These are phyloP conservation scores for Brachyptera putata DNA, from an alignment of 2,888 invertebrate genomes.

Conservation along the genomic window DNA sequence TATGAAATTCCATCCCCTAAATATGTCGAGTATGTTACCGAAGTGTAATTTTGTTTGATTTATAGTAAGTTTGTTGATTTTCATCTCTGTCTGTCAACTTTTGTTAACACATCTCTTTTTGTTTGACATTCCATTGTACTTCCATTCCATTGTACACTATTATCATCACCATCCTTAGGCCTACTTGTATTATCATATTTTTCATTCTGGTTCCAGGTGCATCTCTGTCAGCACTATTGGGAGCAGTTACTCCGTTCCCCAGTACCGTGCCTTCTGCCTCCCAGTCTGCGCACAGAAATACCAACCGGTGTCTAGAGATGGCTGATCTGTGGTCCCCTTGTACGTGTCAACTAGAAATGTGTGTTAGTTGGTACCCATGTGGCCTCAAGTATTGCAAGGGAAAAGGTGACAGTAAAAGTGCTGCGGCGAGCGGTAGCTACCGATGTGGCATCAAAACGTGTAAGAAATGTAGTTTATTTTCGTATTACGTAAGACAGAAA, in stretches of 20 bases:
- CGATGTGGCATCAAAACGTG: slow-evolving; percentile 96
- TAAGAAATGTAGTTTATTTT: slow-evolving; percentile 81
- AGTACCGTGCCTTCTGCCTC: too few relatives aligned
- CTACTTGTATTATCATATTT: too few relatives aligned
- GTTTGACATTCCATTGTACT: too few relatives aligned
- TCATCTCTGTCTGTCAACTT: too few relatives aligned
- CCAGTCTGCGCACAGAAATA: too few relatives aligned
- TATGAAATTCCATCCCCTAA: too few relatives aligned
- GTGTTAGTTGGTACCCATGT: slow-evolving; percentile 95
- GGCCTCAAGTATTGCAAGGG: slow-evolving; percentile 92
- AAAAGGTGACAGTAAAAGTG: slow-evolving; percentile 56
- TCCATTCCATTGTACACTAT: too few relatives aligned
- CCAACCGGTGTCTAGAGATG: slow-evolving; percentile 57
- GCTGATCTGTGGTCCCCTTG: slow-evolving; percentile 69
- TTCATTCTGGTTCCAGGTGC: slow-evolving; percentile 55
- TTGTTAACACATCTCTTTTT: too few relatives aligned
- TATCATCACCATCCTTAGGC: too few relatives aligned
- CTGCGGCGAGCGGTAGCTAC: slow-evolving; percentile 63
- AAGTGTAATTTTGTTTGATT: too few relatives aligned
- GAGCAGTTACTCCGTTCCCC: slow-evolving; percentile 69
- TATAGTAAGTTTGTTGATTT: too few relatives aligned
- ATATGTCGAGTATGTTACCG: too few relatives aligned
- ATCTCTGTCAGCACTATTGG: slow-evolving; percentile 65
- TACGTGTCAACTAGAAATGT: slow-evolving; percentile 79
- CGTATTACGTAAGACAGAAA: slow-evolving; percentile 79